These are phyloP conservation scores for Lycophotia porphyrea DNA, from an alignment of 2,888 invertebrate genomes.

Conservation along the genomic window DNA sequence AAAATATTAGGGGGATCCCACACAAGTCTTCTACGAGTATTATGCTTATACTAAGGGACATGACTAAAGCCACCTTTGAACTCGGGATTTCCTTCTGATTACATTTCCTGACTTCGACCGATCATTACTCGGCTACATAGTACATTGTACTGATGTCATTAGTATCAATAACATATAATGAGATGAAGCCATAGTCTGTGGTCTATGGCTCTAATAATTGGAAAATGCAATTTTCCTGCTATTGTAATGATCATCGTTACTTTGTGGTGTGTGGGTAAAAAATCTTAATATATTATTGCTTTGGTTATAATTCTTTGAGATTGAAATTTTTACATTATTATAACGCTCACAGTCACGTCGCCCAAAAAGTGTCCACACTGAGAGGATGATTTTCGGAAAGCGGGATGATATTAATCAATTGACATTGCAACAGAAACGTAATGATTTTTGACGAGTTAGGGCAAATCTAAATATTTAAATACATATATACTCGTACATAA, in stretches of 20 bases:
- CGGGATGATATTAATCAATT: neutral
- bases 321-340: neutral
- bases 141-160: slow-evolving; percentile 35
- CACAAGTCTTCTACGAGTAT: neutral
- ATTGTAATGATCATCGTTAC: slow-evolving; percentile 12
- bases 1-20: too few species aligned
- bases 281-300: neutral
- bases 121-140: slow-evolving; percentile 2
- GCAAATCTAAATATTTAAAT: too few species aligned
- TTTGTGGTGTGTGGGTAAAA: slow-evolving; percentile 5
- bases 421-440: neutral
- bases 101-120: slow-evolving; percentile 32
- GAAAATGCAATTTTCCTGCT: slow-evolving; percentile 26
- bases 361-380: neutral
- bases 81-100: slow-evolving; percentile 26
- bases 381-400: neutral
- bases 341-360: neutral
- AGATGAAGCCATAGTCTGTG: slow-evolving; percentile 29
- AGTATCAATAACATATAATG: slow-evolving; percentile 35
- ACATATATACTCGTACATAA: too few species aligned
- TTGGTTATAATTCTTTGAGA: neutral
- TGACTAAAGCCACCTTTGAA: slow-evolving; percentile 4
- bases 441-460: too few species aligned
- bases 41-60: neutral
- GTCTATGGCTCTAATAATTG: too few species aligned